Base-by-base conservation (phyloP, 2,888 invertebrate genomes). In the Andrena bicolor region DNA sequence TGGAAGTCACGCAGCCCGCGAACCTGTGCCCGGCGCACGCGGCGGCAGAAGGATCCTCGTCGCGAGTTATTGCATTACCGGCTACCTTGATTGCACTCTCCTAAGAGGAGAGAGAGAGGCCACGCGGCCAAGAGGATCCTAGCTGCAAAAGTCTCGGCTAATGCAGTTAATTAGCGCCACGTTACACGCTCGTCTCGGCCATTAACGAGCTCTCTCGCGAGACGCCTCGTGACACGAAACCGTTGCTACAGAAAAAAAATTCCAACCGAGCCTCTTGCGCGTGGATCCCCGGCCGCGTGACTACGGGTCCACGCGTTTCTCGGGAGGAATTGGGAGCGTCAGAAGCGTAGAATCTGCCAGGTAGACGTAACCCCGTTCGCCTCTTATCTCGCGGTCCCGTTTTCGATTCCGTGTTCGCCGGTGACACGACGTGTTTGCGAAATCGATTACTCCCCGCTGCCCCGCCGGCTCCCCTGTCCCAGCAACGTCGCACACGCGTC, bases 131-230 rank as follows among this genome's bases (percentile, higher is more conserved):
- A 60, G 76, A 48, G 35, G 56, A 49, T 68, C 69, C 64, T 78
- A 8, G 60, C 82, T 69, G 85, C 82, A 89, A 89, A 90, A 91
- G 84, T 90, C 88, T 88, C 84, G 76, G 80, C 82, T 89, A 90
- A 89, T 92, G 89, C 88, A 90, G 85, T 90, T 89, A 91, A 92
- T 92, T 91, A 90, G 86, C 78, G 76, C 80, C 81, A 41, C 78
- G 75, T 88, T 71, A 78, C 56, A 74, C 64, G 73, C 63, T 84
- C 71, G 70, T 76, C 70, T 41, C 69, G 68, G 72, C 86, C 86
- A 90, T 91, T 91, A 92, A 89, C 82, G 85, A 87, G 69, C 85
- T 72, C 84, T 82, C 82, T 85, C 79, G 80, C 78, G 81, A 69
- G 61, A 85, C 72, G 28, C 10, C 66, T 51, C 16, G 51, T 30